A percentile compares a stretch with the other conserved stretches of the same genome.
Conservation (phyloP, 2,888 invertebrate genomes). For the Drosophila mettleri region DNA sequence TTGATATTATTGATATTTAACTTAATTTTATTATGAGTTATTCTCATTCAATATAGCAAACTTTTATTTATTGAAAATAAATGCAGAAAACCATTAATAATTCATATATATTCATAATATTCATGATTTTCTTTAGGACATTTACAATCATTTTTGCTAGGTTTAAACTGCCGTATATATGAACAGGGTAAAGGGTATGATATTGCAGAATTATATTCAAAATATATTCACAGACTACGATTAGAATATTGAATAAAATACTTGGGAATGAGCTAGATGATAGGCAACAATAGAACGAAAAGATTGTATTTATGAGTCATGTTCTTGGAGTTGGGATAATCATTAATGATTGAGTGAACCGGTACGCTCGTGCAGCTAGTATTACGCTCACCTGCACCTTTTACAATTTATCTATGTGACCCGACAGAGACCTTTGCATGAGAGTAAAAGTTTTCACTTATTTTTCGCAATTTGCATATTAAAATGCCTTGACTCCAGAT, state of each 20-base stretch:
- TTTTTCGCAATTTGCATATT: slow-evolving; percentile 72
- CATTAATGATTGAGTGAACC: slow-evolving; percentile 62
- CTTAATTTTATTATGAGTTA: neutral
- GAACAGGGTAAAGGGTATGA: too few relatives aligned
- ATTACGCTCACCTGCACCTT: slow-evolving; percentile 23
- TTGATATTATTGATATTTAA: neutral
- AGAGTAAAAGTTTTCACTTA: slow-evolving; percentile 55
- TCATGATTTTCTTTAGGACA: too few relatives aligned
- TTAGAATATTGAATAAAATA: neutral
- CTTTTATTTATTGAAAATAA: neutral
- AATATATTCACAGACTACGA: neutral
- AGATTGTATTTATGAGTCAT: slow-evolving; percentile 45
- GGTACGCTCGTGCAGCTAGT: slow-evolving; percentile 4
- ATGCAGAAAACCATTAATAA: too few relatives aligned
- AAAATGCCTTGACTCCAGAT: slow-evolving; percentile 52
- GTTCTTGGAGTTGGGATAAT: slow-evolving; percentile 47
- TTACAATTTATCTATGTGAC: slow-evolving; percentile 24
- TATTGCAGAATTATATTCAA: neutral
- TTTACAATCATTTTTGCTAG: too few relatives aligned
- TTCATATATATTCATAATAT: too few relatives aligned
- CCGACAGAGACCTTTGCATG: slow-evolving; percentile 25
- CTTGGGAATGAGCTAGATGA: neutral
- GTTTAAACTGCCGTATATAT: too few relatives aligned
- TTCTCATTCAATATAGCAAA: neutral
- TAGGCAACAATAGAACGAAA: neutral